Evolutionary conservation across 2,888 invertebrate genomes (phyloP).

Genomic region (Branchinecta sandiegonensis): DNA sequence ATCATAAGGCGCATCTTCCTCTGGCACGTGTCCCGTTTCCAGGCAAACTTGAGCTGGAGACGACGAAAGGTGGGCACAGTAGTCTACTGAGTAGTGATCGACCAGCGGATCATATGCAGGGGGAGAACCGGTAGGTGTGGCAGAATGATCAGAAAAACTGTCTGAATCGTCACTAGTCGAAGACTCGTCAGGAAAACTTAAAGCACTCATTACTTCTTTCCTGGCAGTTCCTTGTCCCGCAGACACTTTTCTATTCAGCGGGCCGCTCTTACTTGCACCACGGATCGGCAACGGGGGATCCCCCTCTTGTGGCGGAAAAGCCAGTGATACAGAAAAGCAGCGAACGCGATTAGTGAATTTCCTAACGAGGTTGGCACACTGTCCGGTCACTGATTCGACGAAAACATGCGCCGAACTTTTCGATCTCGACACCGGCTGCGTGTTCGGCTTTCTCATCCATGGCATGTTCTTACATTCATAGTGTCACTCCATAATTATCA

Average conservation of each 20-base stretch:
- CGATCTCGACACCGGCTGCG: neutral
- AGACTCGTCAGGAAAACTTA: neutral
- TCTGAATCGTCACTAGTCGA: slow-evolving; percentile 9
- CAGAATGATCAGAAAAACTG: neutral
- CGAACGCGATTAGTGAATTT: slow-evolving; percentile 12
- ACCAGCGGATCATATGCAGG: neutral
- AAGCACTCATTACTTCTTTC: neutral
- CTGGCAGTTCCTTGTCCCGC: neutral
- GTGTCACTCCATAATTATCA: neutral
- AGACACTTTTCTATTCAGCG: neutral
- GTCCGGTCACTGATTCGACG: slow-evolving; percentile 7
- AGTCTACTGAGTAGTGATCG: neutral
- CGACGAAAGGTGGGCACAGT: neutral
- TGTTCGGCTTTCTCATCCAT: neutral
- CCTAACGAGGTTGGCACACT: slow-evolving; percentile 8
- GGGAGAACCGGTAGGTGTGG: neutral
- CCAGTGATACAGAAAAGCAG: neutral
- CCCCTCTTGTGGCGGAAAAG: neutral
- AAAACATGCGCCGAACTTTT: neutral
- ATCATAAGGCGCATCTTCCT: neutral
- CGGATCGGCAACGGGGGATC: neutral
- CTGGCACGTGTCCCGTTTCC: neutral
- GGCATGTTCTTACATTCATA: neutral
- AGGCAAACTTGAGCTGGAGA: neutral
- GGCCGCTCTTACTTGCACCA: neutral